These are phyloP conservation scores for Fundulus diaphanus DNA, from an alignment of 2,797 vertebrate genomes.

Conservation along the genomic window DNA sequence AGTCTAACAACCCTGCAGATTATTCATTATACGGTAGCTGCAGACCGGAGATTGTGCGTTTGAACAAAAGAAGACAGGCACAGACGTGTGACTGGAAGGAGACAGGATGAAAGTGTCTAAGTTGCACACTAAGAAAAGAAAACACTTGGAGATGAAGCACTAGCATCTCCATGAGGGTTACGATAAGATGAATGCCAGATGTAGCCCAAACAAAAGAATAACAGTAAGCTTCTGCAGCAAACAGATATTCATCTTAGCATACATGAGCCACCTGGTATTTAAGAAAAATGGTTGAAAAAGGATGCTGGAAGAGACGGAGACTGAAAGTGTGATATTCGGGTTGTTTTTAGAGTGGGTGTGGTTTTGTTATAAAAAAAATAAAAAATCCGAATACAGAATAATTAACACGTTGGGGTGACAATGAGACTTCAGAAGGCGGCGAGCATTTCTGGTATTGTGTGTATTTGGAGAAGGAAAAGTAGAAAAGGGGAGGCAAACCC, in stretches of 20 bases:
- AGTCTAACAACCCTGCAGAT: not conserved
- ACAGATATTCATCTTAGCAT: conserved; percentile 7
- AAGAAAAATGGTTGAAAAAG: conserved; percentile 10
- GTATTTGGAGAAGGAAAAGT: not conserved
- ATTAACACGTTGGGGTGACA: conserved; percentile 37
- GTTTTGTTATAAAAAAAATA: conserved; percentile 35
- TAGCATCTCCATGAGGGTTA: conserved; percentile 20
- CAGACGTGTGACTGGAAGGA: conserved; percentile 6
- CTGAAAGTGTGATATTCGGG: conserved; percentile 41
- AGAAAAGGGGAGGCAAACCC: not conserved
- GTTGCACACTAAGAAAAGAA: conserved; percentile 6
- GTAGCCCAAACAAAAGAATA: conserved; percentile 48
- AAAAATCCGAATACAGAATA: conserved; percentile 41
- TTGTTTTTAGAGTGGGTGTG: conserved; percentile 26
- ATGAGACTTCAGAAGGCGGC: conserved; percentile 16
- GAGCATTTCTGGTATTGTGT: conserved; percentile 37
- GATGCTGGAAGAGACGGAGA: conserved; percentile 10
- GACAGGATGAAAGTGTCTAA: conserved; percentile 5
- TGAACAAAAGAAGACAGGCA: not conserved
- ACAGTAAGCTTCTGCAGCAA: conserved; percentile 9
- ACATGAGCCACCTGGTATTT: conserved; percentile 17
- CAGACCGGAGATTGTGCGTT: not conserved
- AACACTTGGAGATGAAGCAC: conserved; percentile 24
- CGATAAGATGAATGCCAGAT: conserved; percentile 40
- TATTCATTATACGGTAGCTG: not conserved